These are phyloP conservation scores for Eulacestoma nigropectus DNA, from an alignment of 2,113 vertebrate genomes.

Conservation along the genomic window DNA sequence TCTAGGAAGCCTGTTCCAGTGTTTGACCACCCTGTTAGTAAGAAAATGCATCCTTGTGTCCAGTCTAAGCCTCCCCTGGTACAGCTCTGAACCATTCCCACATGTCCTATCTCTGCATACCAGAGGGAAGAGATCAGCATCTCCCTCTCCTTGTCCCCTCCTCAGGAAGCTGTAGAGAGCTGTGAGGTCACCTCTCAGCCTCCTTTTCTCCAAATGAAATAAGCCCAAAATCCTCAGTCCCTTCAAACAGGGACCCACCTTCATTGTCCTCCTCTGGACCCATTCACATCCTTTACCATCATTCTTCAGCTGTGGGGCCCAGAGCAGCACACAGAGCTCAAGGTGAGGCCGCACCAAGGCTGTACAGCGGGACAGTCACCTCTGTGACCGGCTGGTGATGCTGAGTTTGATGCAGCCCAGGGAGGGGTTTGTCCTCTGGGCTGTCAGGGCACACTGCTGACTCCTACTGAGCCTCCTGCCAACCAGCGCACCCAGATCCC, in stretches of 20 bases:
- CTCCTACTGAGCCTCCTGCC: background rate
- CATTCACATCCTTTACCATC: background rate
- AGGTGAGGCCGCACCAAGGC: accelerated
- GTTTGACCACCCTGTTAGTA: background rate
- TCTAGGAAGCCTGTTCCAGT: background rate
- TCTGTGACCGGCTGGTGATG: background rate
- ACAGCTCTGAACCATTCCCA: background rate
- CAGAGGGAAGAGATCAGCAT: background rate
- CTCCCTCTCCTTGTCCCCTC: background rate
- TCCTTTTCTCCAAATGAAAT: background rate
- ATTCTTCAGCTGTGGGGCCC: background rate
- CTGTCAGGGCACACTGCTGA: background rate
- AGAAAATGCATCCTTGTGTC: background rate
- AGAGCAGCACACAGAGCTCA: background rate
- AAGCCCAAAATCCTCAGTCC: background rate
- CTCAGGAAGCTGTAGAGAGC: background rate
- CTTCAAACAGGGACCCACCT: background rate
- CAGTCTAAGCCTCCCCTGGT: background rate
- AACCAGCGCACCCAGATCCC: background rate
- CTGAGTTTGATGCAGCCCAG: background rate
- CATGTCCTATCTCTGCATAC: background rate
- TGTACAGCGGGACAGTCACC: background rate
- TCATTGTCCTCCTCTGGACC: background rate
- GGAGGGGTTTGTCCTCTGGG: background rate
- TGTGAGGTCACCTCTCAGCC: too few species aligned